A percentile compares a stretch with the other conserved stretches of the same genome.
phyloP scores from a whole-genome alignment of 2,888 invertebrate genomes.

The Lasioglossum marginatum region DNA sequence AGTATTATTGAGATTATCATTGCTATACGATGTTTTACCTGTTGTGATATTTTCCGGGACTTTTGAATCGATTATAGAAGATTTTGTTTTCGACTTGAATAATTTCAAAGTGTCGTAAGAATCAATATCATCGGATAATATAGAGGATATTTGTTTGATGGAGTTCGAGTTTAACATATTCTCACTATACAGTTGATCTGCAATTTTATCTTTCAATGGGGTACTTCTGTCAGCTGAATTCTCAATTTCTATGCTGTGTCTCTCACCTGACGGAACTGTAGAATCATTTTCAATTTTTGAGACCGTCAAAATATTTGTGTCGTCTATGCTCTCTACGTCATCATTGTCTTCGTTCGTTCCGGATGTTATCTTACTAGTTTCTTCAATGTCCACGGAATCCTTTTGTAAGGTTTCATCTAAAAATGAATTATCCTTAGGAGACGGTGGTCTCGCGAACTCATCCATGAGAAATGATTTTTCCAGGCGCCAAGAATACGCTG shows the following conservation, averaged over 20 bases:
- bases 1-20: constrained; percentile 35
- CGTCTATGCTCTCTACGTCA: constrained; percentile 71
- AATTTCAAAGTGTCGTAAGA: constrained; percentile 82
- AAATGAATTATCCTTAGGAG: constrained; percentile 86
- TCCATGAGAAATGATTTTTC: constrained; percentile 96
- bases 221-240: constrained; percentile 53
- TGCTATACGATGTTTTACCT: constrained; percentile 22
- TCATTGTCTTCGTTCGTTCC: constrained; percentile 34
- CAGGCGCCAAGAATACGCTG: constrained; percentile 95
- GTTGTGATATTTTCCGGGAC: neutral
- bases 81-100: constrained; percentile 75
- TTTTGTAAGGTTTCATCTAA: constrained; percentile 78
- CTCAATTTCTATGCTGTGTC: constrained; percentile 48
- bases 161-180: constrained; percentile 62
- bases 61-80: constrained; percentile 54
- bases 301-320: constrained; percentile 40
- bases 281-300: constrained; percentile 44
- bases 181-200: constrained; percentile 44
- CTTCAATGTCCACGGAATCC: constrained; percentile 53
- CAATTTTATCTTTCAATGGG: constrained; percentile 50
- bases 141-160: constrained; percentile 75
- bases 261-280: constrained; percentile 24
- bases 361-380: constrained; percentile 70
- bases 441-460: constrained; percentile 92
- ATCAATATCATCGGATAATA: constrained; percentile 74